Conservation (phyloP, 2,888 invertebrate genomes). For the Drosophila phalerata region DNA sequence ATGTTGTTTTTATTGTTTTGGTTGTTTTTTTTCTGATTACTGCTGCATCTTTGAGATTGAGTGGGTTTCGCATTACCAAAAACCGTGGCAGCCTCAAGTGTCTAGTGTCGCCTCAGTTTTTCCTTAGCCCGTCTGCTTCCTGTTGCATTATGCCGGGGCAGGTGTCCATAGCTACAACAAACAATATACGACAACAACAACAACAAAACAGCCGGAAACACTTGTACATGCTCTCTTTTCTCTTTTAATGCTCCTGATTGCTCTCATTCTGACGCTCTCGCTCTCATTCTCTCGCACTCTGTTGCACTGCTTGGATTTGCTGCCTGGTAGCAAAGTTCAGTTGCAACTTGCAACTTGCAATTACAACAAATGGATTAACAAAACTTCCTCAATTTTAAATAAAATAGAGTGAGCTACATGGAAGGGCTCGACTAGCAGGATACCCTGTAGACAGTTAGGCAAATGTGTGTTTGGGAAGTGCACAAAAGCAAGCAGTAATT, state of each 20-base stretch:
- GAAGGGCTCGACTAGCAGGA: not conserved
- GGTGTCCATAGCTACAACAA: constrained; percentile 35
- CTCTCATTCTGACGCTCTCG: constrained; percentile 21
- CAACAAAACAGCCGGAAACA: constrained; percentile 39
- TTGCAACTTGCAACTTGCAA: constrained; percentile 30
- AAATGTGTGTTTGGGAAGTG: not conserved
- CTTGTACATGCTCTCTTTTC: constrained; percentile 34
- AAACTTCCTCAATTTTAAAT: constrained; percentile 51
- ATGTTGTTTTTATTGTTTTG: not conserved
- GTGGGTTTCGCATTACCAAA: constrained; percentile 54
- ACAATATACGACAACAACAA: not conserved
- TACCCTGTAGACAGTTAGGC: not conserved
- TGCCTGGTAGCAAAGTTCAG: constrained; percentile 5
- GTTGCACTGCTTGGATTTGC: not conserved
- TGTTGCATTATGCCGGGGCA: constrained; percentile 41
- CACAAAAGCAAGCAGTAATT: not conserved
- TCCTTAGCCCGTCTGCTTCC: constrained; percentile 44
- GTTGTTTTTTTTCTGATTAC: not conserved
- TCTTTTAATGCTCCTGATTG: constrained; percentile 22
- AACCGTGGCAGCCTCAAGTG: constrained; percentile 41
- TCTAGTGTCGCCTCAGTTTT: constrained; percentile 34
- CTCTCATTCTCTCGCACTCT: constrained; percentile 1
- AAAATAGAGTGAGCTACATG: constrained; percentile 4
- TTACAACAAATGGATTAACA: constrained; percentile 25
- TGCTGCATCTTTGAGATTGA: constrained; percentile 43